phyloP scores from a whole-genome alignment of 2,797 vertebrate species.

The Pangasius sanitwongsei region DNA sequence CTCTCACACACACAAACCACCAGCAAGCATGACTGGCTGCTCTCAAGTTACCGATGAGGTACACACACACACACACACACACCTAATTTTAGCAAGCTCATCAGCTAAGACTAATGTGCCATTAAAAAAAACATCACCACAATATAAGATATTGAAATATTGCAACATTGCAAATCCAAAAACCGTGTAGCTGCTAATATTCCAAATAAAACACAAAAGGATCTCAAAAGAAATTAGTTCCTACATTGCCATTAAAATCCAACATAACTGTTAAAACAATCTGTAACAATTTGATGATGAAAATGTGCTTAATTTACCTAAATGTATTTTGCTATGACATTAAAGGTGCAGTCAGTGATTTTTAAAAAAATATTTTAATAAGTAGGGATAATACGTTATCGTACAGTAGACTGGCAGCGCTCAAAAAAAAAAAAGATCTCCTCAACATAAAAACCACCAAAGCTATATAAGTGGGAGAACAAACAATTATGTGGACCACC shows the following conservation, averaged over 20 bases:
- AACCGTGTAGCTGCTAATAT: neutral
- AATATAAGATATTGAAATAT: neutral
- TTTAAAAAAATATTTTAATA: neutral
- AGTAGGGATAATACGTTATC: neutral
- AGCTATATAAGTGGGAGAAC: neutral
- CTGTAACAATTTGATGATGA: neutral
- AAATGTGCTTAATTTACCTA: neutral
- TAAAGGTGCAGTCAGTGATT: neutral
- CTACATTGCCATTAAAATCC: neutral
- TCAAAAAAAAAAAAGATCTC: neutral
- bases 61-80: neutral
- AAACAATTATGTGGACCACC: neutral
- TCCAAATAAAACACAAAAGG: neutral
- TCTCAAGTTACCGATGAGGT: neutral
- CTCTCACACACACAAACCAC: neutral
- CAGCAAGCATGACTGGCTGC: conserved; percentile 1
- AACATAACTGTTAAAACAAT: neutral
- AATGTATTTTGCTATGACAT: neutral
- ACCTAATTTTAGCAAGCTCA: conserved; percentile 36
- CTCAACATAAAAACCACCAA: neutral
- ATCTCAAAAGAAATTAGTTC: neutral
- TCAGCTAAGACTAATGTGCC: neutral
- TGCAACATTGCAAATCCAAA: neutral
- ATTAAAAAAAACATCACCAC: neutral
- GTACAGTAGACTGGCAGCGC: neutral